These are phyloP conservation scores for Macaria notata DNA, from an alignment of 2,888 invertebrate species.

Conservation along the genomic window DNA sequence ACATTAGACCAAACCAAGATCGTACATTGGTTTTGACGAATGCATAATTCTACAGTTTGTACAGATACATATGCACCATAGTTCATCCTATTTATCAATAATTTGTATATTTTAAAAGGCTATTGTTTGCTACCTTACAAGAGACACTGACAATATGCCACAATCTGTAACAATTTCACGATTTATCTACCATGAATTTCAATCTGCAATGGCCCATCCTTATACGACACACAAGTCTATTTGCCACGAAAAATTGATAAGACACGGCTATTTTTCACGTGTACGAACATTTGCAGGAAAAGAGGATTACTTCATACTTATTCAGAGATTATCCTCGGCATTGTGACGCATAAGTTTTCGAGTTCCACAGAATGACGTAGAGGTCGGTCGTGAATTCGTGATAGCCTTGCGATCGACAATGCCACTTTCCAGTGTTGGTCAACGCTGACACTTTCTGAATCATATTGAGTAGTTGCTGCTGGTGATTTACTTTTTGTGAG, in stretches of 20 bases:
- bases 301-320: slow-evolving; percentile 50
- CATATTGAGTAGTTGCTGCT: too few species aligned
- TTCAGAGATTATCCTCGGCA: slow-evolving; percentile 49
- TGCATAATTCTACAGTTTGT: too few species aligned
- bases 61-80: too few species aligned
- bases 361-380: slow-evolving; percentile 33
- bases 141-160: too few species aligned
- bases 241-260: slow-evolving; percentile 36
- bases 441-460: slow-evolving; percentile 23
- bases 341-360: slow-evolving; percentile 58
- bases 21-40: too few species aligned
- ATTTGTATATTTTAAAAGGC: too few species aligned
- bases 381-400: slow-evolving; percentile 46
- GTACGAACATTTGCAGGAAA: slow-evolving; percentile 39
- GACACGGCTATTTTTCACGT: slow-evolving; percentile 46
- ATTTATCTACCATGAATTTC: too few species aligned
- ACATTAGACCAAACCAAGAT: too few species aligned
- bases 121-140: too few species aligned
- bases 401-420: slow-evolving; percentile 30
- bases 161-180: too few species aligned
- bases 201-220: too few species aligned
- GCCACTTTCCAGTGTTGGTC: slow-evolving; percentile 36
- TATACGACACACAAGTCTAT: slow-evolving; percentile 1
- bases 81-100: too few species aligned
- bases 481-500: neutral